Evolutionary conservation across 2,113 vertebrate species (phyloP), one percentile per base, ranked within the genome.

Genomic region (Malurus melanocephalus): DNA sequence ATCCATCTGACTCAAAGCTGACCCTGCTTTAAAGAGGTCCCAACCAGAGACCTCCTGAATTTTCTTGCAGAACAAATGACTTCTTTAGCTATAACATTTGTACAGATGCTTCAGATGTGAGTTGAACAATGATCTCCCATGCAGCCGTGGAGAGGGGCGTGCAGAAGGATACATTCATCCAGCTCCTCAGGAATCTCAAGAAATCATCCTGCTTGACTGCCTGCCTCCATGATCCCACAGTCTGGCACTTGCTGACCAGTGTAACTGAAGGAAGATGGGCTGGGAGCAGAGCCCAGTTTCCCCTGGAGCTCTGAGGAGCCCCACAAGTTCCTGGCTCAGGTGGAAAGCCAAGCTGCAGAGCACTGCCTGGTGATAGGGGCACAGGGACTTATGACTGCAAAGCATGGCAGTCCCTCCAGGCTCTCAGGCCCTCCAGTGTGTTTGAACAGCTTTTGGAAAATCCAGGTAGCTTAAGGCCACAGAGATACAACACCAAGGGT

Each of bases 401-500:
- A 84, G 33, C 26, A 49, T 1, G 6, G 32, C 51, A 73, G 28
- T 5, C 38, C 32, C 40, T 55, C 66, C 61, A 71, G 45, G 27
- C 40, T 75, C 16, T 18, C 40, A 66, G 40, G 40, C 87, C 49
- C 15, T 56, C 57, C 55, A 49, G 1, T 30, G 27, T 65, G 22
- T 67, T 84, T 62, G 20, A 87, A 77, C 12, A 85, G 59, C 43
- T 80, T 85, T 83, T 68, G 49, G 73, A 84, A 90, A 88, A 91
- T 46, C 24, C 45, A 75, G 51, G 61, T 56, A 83, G 27, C 76
- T 91, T 85, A 85, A 85, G 73, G 80, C 32, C 86, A 74, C 13
- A 43, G 56, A 42, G 80, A 77, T 69, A 77, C 23, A 92, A 12
- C 28, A 87, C 55, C 56, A 69, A 85, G 26, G 24, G 43, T 69